phyloP scores from a whole-genome alignment of 1,140 invertebrate genomes.

The Cephus cinctus region DNA sequence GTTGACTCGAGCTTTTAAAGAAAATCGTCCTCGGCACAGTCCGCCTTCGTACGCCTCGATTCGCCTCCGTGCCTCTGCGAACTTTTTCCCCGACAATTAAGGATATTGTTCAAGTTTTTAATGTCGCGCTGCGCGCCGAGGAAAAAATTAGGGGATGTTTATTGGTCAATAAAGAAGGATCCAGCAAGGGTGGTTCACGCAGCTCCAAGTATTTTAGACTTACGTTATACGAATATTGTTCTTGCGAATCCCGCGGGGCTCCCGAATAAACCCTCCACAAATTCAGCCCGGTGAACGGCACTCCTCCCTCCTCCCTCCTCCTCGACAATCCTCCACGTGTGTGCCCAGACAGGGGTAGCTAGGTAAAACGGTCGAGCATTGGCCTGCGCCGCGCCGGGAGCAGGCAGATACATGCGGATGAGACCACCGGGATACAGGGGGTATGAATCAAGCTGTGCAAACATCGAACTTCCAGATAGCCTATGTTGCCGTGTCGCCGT shows the following conservation, averaged over 20 bases:
- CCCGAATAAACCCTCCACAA: slow-evolving; percentile 37
- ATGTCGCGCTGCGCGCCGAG: not conserved
- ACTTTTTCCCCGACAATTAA: slow-evolving; percentile 25
- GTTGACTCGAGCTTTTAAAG: not conserved
- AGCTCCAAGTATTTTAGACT: slow-evolving; percentile 13
- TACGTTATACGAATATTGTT: slow-evolving; percentile 38
- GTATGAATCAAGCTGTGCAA: slow-evolving; percentile 57
- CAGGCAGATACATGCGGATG: slow-evolving; percentile 23
- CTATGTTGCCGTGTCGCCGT: slow-evolving; percentile 37
- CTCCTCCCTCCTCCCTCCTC: slow-evolving; percentile 22
- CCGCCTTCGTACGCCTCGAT: not conserved
- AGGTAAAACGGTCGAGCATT: not conserved
- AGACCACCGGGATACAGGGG: slow-evolving; percentile 22
- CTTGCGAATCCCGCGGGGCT: slow-evolving; percentile 39
- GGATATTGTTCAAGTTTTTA: slow-evolving; percentile 28
- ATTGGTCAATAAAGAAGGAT: not conserved
- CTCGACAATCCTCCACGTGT: slow-evolving; percentile 16
- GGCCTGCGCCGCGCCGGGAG: slow-evolving; percentile 8
- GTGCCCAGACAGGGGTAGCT: slow-evolving; percentile 6
- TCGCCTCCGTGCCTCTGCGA: slow-evolving; percentile 14
- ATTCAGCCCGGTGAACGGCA: no score
- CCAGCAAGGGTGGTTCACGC: not conserved
- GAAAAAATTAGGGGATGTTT: slow-evolving; percentile 1
- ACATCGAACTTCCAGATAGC: slow-evolving; percentile 56
- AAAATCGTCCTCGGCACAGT: not conserved